These are phyloP conservation scores for Harlomillsia oculata DNA, from an alignment of 1,140 invertebrate genomes.

Conservation along the genomic window DNA sequence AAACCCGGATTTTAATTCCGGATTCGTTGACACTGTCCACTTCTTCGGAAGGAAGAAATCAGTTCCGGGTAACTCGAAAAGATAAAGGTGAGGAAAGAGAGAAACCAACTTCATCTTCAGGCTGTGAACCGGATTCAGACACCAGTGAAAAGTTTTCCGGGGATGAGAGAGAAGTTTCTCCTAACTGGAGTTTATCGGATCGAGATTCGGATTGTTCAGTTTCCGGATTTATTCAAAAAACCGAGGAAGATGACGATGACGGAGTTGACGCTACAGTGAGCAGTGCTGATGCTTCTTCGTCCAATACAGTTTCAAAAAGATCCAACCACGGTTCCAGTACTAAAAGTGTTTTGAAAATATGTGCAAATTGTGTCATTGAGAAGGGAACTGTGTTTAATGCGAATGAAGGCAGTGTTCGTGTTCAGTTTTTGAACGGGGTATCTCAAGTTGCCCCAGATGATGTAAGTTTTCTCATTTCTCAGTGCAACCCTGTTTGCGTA, in stretches of 20 bases:
- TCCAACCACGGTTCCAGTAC: not conserved
- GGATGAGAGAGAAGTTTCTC: not conserved
- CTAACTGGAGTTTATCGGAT: too few species aligned
- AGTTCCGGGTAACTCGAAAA: not conserved
- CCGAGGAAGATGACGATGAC: not conserved
- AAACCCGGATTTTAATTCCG: slow-evolving; percentile 28
- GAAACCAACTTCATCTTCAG: slow-evolving; percentile 22
- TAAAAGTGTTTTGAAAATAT: slow-evolving; percentile 12
- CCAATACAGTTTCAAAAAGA: not conserved
- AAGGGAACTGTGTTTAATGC: slow-evolving; percentile 14
- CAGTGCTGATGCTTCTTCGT: slow-evolving; percentile 3
- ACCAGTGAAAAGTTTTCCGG: not conserved
- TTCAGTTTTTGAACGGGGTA: slow-evolving; percentile 12
- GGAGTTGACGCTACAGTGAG: not conserved
- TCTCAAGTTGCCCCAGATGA: slow-evolving; percentile 14
- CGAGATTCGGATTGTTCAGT: too few species aligned
- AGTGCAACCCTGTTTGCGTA: too few species aligned
- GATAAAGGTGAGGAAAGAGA: not conserved
- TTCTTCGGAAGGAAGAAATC: not conserved
- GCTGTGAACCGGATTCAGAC: slow-evolving; percentile 5
- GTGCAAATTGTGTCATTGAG: slow-evolving; percentile 10
- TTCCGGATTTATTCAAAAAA: not conserved
- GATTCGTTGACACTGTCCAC: not conserved
- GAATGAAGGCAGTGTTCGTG: slow-evolving; percentile 24
- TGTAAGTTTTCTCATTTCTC: slow-evolving; percentile 22